Percentiles rank a stretch among this genome's conserved stretches.
phyloP scores from a whole-genome alignment of 2,113 vertebrate genomes.

The Dryoscopus gambensis region DNA sequence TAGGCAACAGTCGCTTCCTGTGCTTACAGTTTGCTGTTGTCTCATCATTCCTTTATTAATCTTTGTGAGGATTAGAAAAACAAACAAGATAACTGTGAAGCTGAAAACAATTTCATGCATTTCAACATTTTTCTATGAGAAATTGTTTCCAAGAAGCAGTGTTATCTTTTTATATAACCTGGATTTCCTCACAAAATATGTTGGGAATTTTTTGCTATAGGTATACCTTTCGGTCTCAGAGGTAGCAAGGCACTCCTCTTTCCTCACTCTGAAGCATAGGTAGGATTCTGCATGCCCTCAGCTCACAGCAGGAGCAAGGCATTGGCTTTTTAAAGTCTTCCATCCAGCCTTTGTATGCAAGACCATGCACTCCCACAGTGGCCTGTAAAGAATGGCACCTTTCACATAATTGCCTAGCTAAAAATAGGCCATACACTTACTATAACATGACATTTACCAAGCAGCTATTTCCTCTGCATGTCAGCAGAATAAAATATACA shows the following conservation, averaged over 20 bases:
- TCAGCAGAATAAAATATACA: conserved; percentile 28
- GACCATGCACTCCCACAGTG: not conserved
- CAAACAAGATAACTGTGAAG: conserved; percentile 59
- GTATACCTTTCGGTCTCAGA: not conserved
- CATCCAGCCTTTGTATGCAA: not conserved
- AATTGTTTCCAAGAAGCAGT: conserved; percentile 7
- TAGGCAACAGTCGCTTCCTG: conserved; percentile 50
- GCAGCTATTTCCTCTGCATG: conserved; percentile 12
- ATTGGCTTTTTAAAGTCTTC: not conserved
- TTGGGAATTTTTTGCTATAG: not conserved
- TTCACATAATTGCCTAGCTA: not conserved
- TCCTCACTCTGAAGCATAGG: not conserved
- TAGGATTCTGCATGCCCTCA: not conserved
- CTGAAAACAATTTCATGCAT: conserved; percentile 12
- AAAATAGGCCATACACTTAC: conserved; percentile 9
- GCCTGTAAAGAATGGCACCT: not conserved
- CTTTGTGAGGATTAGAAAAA: conserved; percentile 48
- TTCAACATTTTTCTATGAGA: conserved; percentile 42
- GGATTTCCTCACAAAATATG: not conserved
- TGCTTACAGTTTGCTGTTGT: conserved; percentile 49
- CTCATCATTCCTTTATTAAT: conserved; percentile 60
- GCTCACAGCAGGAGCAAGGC: not conserved
- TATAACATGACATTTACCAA: not conserved
- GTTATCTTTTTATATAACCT: not conserved
- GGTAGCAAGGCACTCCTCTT: not conserved